These are phyloP conservation scores for Trogon surrucura DNA, from an alignment of 2,113 vertebrate genomes.

Conservation along the genomic window DNA sequence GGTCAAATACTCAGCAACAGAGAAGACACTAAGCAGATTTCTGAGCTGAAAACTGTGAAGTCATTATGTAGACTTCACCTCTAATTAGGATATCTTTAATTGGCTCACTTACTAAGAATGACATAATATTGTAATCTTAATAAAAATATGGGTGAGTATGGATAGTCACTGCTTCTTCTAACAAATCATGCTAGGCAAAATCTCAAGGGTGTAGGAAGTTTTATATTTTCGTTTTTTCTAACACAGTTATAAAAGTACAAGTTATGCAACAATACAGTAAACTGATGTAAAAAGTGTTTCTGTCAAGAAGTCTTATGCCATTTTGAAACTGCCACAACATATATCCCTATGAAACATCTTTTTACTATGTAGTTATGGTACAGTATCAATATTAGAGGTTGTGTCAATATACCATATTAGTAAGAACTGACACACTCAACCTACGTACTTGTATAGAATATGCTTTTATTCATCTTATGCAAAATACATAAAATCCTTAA, in stretches of 20 bases:
- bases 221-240: background rate
- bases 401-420: background rate
- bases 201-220: background rate
- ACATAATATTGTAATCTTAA: background rate
- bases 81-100: conserved; percentile 19
- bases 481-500: background rate
- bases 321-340: background rate
- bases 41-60: conserved; percentile 40
- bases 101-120: background rate
- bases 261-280: background rate
- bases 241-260: background rate
- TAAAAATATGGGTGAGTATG: background rate
- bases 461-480: background rate
- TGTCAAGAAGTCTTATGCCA: rapidly evolving
- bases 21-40: conserved; percentile 23
- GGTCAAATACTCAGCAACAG: conserved; percentile 16
- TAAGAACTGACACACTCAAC: background rate
- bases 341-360: rapidly evolving
- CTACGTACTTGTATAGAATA: background rate
- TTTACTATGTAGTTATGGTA: background rate
- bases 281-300: background rate
- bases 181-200: background rate
- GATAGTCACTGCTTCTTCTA: background rate
- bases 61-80: background rate
- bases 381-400: background rate